These are phyloP conservation scores for Glyptemys insculpta DNA, from an alignment of 2,797 vertebrate species.

Conservation along the genomic window DNA sequence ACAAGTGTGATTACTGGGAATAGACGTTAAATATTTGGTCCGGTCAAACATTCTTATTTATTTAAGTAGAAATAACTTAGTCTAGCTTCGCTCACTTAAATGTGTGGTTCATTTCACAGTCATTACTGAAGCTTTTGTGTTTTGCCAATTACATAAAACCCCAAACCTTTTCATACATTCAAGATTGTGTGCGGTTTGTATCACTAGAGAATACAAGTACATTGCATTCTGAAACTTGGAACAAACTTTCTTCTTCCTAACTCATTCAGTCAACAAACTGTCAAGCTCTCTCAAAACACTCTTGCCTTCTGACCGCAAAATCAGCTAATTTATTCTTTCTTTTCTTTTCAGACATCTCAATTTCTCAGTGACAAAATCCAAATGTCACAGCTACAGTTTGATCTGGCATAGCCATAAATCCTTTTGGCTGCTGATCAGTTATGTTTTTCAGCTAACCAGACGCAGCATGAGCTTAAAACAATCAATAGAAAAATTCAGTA, in stretches of 20 bases:
- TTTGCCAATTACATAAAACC: background rate
- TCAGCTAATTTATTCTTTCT: conserved; percentile 17
- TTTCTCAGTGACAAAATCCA: conserved; percentile 63
- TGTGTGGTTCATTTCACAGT: background rate
- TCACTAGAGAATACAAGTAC: background rate
- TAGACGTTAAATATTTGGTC: background rate
- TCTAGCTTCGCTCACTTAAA: background rate
- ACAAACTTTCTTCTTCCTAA: background rate
- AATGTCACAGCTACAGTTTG: conserved; percentile 11
- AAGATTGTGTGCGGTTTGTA: background rate
- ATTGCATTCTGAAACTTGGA: background rate
- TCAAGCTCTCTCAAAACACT: background rate
- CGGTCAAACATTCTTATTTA: background rate
- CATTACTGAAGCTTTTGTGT: background rate
- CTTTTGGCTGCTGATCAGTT: conserved; percentile 48
- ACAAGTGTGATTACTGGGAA: background rate
- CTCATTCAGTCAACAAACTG: fast-evolving
- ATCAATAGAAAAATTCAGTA: conserved; percentile 41
- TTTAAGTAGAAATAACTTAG: background rate
- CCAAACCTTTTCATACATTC: background rate
- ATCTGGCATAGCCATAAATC: conserved; percentile 2
- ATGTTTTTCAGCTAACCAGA: conserved; percentile 19
- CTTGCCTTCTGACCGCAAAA: background rate
- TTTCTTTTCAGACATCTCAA: conserved; percentile 48
- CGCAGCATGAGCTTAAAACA: conserved; percentile 29